These are phyloP conservation scores for Sturnus vulgaris DNA, from an alignment of 2,113 vertebrate genomes.

Conservation along the genomic window DNA sequence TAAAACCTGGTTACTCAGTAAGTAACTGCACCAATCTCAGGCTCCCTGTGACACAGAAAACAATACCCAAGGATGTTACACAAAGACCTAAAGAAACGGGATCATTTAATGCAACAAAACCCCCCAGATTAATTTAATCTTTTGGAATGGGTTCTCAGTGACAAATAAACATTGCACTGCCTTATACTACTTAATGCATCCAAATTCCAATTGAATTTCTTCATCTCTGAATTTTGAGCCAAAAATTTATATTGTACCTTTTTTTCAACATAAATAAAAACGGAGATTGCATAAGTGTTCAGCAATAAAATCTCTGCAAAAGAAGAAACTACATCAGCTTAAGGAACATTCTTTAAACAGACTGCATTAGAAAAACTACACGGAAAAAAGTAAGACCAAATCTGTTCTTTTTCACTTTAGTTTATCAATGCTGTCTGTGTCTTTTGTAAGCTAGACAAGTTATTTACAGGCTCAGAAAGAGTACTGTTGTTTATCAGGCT, in stretches of 20 bases:
- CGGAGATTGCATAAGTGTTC: not conserved
- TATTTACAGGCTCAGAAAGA: not conserved
- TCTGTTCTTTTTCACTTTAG: not conserved
- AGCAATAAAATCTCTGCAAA: not conserved
- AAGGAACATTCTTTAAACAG: not conserved
- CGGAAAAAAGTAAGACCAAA: not conserved
- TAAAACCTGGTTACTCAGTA: not conserved
- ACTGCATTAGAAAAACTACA: not conserved
- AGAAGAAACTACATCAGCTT: not conserved
- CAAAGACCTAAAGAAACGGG: not conserved
- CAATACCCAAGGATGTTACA: not conserved
- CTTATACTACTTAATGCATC: not conserved
- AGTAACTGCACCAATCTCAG: not conserved
- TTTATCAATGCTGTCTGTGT: not conserved
- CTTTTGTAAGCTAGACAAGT: not conserved
- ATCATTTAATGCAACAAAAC: not conserved
- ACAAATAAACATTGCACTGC: not conserved
- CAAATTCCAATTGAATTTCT: not conserved
- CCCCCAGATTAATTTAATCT: not conserved
- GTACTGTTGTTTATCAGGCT: not conserved
- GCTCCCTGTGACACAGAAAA: not conserved
- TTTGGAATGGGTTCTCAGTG: not conserved
- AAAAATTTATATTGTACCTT: not conserved
- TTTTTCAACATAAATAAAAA: not conserved
- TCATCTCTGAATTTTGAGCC: not conserved